Evolutionary conservation across 1,140 invertebrate genomes (phyloP), one percentile per base, ranked within the genome.

Genomic region (Augochlora pura): DNA sequence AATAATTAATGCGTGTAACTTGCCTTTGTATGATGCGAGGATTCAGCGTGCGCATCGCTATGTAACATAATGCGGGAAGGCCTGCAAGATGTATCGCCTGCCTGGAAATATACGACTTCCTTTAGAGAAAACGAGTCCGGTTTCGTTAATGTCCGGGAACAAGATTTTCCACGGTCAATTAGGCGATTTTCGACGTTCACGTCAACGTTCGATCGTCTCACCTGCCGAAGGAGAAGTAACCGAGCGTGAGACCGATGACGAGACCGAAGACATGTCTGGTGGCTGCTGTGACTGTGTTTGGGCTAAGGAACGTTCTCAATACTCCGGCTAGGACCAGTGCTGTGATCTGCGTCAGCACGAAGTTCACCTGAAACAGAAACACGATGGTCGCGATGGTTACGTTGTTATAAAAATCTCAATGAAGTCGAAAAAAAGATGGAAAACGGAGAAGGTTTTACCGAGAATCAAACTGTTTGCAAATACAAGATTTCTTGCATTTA

Each of bases 171-270:
- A 1, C 46, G 14, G 10, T 3, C 18, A 54, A 5, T 54, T 21
- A 21, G 18, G 0, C 52, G 4, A 21, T 54, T 21, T 54, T 18
- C 16, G 16, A 16, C 0, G 18, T 18, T 52, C 6, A 5, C 2
- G 5, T 54, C n/a, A 16, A 21, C 21, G 16, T 14, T 3, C 32
- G 18, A 23, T 46, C n/a, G 38, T 87, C 27, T 96, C 95, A 96
- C 95, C 95, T 95, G 93, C 97, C 97, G 93, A 97, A 98, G 92
- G 97, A 97, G 92, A 98, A 98, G 93, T 96, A 97, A 80, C 96
- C 96, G 88, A 97, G 95, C 75, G 94, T 90, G 85, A 98, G 93
- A 67, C 97, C 97, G 89, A 96, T 93, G 64, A 95, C 88, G 54
- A 97, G 94, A 77, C 96, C 96, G 88, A 96, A 96, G 70, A 94